phyloP scores from a whole-genome alignment of 2,888 invertebrate genomes.

The Hypomecis punctinalis region DNA sequence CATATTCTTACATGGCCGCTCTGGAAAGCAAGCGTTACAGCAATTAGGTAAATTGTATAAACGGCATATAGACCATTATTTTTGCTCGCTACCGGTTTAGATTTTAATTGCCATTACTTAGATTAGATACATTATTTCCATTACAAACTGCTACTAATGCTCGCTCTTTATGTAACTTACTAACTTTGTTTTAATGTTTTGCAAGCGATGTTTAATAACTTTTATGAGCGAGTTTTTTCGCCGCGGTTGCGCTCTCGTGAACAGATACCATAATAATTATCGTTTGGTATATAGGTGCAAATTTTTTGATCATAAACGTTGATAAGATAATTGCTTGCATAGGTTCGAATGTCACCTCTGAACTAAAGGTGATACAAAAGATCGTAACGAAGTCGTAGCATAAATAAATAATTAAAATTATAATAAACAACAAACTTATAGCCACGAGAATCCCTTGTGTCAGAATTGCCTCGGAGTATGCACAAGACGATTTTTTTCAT shows the following conservation, averaged over 20 bases:
- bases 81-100: constrained; percentile 63
- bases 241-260: not conserved
- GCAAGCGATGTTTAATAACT: constrained; percentile 33
- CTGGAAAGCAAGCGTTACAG: constrained; percentile 68
- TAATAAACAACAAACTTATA: too few species aligned
- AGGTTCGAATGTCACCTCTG: too few species aligned
- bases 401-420: too few species aligned
- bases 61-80: constrained; percentile 68
- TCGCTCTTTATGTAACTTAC: constrained; percentile 53
- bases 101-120: constrained; percentile 64
- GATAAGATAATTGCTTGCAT: too few species aligned
- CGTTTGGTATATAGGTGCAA: too few species aligned
- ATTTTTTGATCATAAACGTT: too few species aligned
- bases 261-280: not conserved
- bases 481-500: too few species aligned
- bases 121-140: constrained; percentile 56
- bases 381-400: too few species aligned
- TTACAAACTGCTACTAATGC: constrained; percentile 53
- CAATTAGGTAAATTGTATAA: constrained; percentile 76
- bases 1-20: constrained; percentile 60
- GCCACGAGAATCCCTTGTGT: too few species aligned
- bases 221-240: constrained; percentile 6
- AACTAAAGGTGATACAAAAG: too few species aligned
- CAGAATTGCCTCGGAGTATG: too few species aligned
- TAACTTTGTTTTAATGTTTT: constrained; percentile 51